Conservation (phyloP, 1,140 invertebrate genomes). For the Dinoponera quadriceps region DNA sequence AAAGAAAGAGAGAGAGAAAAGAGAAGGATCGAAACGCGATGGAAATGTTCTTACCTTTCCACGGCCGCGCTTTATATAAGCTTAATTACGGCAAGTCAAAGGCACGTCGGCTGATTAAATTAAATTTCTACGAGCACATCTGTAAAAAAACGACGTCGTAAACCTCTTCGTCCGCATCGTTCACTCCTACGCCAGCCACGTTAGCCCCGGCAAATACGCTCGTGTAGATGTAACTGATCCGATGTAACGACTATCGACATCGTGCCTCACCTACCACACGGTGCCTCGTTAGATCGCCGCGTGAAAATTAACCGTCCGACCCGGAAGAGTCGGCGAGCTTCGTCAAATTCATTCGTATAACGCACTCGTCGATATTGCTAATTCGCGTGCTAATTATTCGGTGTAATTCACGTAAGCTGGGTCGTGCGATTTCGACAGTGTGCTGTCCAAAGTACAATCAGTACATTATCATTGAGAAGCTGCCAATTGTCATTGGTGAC, state of each 20-base stretch:
- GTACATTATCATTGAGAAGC: too few relatives aligned
- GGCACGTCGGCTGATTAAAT: constrained; percentile 65
- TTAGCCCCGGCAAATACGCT: constrained; percentile 40
- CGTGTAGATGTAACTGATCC: too few relatives aligned
- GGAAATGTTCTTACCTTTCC: constrained; percentile 39
- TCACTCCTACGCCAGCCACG: constrained; percentile 23
- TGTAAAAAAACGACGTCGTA: constrained; percentile 1
- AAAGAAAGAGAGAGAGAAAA: too few relatives aligned
- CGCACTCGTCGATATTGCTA: too few relatives aligned
- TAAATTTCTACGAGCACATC: constrained; percentile 48
- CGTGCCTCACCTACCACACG: background rate
- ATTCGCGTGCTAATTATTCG: too few relatives aligned
- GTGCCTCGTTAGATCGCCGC: constrained; percentile 24
- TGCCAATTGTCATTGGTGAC: too few relatives aligned
- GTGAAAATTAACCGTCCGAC: background rate
- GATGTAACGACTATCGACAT: constrained; percentile 29
- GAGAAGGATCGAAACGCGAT: background rate
- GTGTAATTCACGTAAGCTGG: too few relatives aligned
- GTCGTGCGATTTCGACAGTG: too few relatives aligned
- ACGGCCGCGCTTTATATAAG: constrained; percentile 49
- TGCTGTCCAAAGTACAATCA: too few relatives aligned
- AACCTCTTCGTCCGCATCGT: constrained; percentile 42
- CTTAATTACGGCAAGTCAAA: constrained; percentile 61
- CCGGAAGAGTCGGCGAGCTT: background rate
- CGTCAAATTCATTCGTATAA: too few relatives aligned